phyloP scores from a whole-genome alignment of 2,888 invertebrate species.

The Pteria penguin region DNA sequence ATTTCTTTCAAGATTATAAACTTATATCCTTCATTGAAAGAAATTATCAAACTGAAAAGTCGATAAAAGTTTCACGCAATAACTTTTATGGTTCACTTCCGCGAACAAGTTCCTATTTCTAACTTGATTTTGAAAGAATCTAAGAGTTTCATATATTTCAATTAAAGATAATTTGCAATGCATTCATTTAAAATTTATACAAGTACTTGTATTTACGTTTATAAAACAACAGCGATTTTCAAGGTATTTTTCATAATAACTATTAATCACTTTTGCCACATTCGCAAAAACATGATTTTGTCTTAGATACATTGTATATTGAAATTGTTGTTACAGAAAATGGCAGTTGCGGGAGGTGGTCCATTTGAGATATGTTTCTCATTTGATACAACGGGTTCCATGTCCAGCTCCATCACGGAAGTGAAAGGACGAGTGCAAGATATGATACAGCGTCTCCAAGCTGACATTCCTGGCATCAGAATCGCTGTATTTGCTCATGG shows the following conservation, averaged over 20 bases:
- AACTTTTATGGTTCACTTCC: too few species aligned
- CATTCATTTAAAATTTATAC: not conserved
- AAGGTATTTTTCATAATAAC: too few species aligned
- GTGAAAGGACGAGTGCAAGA: slow-evolving; percentile 65
- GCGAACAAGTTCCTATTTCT: too few species aligned
- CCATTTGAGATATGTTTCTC: slow-evolving; percentile 72
- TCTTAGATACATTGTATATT: not conserved
- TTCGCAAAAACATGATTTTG: not conserved
- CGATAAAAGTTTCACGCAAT: too few species aligned
- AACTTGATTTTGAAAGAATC: too few species aligned
- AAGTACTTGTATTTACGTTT: too few species aligned
- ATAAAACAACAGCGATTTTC: too few species aligned
- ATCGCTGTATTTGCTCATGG: slow-evolving; percentile 77
- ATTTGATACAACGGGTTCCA: slow-evolving; percentile 76
- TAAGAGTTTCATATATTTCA: too few species aligned
- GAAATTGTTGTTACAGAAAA: slow-evolving; percentile 1
- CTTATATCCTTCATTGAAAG: too few species aligned
- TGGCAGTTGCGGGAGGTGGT: slow-evolving; percentile 40
- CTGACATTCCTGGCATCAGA: slow-evolving; percentile 72
- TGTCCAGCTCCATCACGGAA: slow-evolving; percentile 63
- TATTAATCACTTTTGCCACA: not conserved
- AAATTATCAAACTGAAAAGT: too few species aligned
- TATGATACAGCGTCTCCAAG: slow-evolving; percentile 70
- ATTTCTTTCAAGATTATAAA: too few species aligned
- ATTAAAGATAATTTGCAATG: not conserved